Conservation (phyloP, 2,888 invertebrate species). For the Cerceris ruficornis region DNA sequence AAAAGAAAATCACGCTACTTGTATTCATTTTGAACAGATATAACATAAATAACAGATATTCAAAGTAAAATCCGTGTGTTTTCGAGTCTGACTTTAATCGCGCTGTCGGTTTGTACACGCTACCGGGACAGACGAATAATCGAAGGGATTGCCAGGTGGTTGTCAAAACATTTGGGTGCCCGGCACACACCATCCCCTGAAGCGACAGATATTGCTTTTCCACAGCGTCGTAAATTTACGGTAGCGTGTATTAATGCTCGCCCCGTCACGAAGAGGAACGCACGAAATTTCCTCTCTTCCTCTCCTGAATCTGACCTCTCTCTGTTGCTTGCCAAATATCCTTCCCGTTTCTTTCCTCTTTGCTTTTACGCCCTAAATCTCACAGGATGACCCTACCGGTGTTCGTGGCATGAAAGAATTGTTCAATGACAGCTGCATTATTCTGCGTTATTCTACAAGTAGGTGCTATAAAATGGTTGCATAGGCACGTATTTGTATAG, state of each 20-base stretch:
- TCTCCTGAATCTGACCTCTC: conserved; percentile 3
- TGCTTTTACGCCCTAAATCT: neutral
- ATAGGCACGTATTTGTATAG: too few species aligned
- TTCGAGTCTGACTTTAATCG: conserved; percentile 47
- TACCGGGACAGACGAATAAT: conserved; percentile 53
- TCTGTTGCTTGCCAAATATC: neutral
- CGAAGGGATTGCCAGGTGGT: conserved; percentile 55
- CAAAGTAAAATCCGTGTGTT: conserved; percentile 29
- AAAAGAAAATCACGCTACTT: neutral
- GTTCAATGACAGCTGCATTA: too few species aligned
- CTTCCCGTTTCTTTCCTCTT: neutral
- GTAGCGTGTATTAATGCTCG: conserved; percentile 49
- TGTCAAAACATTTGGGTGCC: conserved; percentile 41
- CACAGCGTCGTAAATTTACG: conserved; percentile 56
- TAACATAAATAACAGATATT: conserved; percentile 10
- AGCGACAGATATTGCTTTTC: conserved; percentile 62
- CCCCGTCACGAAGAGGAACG: conserved; percentile 45
- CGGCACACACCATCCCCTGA: conserved; percentile 18
- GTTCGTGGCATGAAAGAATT: too few species aligned
- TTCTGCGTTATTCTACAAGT: too few species aligned
- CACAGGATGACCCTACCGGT: neutral
- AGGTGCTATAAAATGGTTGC: too few species aligned
- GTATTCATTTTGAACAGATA: neutral
- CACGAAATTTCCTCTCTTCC: conserved; percentile 46
- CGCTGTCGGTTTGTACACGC: conserved; percentile 23